Evolutionary conservation across 1,140 invertebrate species (phyloP), one percentile per base, ranked within the genome.

Genomic region (Drosophila orena): DNA sequence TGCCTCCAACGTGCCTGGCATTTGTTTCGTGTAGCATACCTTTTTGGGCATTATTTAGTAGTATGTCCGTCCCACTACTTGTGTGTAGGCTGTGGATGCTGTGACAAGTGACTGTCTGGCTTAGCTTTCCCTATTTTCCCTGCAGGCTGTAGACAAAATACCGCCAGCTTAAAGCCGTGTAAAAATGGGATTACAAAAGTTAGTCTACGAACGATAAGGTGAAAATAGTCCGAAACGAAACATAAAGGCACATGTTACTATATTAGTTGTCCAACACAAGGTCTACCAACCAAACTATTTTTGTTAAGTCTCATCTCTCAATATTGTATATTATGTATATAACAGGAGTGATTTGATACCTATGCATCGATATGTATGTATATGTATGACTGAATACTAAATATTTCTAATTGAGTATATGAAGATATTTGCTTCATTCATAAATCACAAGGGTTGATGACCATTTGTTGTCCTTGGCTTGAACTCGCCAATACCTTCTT

Each of bases 1-100:
- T 86, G 79, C 53, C 60, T 35, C 65, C 70, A 86, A 88, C 83
- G 83, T 86, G 83, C 75, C 62, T 77, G 75, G 61, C 75, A 76
- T 81, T 88, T 86, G 60, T 57, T 79, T 70, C 43, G 71, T 64
- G 60, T 24, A 20, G 52, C 71, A 24, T 42, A 75, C 72, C 72
- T 75, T 75, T 57, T 75, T 6, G 52, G 71, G 24, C 72, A 43
- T 74, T 53, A 57, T 73, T 57, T 65, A 65, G 72, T 53, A 54
- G 34, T 47, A 0, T 14, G 53, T 24, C 70, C 40, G 53, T 24
- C 70, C 40, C 35, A 43, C 24, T 74, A 38, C 11, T 38, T 24
- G 52, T 79, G 42, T 15, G 47, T 66, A 64, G 59, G 62, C 43
- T 38, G 37, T 20, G 40, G 70, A 72, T 43, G 34, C 50, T 75